These are phyloP conservation scores for Phyllotreta cruciferae DNA, from an alignment of 2,888 invertebrate species.

Conservation along the genomic window DNA sequence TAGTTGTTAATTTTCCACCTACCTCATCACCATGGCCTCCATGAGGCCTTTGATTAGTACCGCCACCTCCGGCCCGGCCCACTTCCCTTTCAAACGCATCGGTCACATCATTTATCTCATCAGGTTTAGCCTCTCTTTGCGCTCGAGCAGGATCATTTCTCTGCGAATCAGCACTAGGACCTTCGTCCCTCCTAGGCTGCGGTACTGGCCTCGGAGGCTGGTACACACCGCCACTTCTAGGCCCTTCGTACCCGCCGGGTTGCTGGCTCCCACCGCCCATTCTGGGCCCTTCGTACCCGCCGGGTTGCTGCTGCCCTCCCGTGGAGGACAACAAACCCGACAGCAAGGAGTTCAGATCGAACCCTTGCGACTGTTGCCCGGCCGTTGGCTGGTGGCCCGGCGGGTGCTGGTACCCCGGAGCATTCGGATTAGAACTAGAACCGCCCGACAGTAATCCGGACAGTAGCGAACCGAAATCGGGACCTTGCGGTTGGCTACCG, in stretches of 20 bases:
- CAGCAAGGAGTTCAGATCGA: conserved; percentile 32
- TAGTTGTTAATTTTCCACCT: background rate
- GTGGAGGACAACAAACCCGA: conserved; percentile 21
- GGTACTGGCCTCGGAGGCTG: conserved; percentile 13
- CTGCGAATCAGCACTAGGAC: background rate
- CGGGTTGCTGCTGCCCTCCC: conserved; percentile 17
- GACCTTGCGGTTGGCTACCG: conserved; percentile 24
- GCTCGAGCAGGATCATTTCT: background rate
- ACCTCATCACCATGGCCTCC: conserved; percentile 16
- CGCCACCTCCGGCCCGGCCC: conserved; percentile 21
- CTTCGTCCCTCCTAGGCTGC: background rate
- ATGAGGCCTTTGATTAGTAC: conserved; percentile 13
- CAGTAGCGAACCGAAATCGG: conserved; percentile 28
- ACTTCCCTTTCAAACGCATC: conserved; percentile 34
- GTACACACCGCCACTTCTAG: background rate
- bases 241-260: background rate
- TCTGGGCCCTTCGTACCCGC: background rate
- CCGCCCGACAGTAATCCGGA: conserved; percentile 36
- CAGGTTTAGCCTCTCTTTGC: conserved; percentile 11
- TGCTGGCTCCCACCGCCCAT: conserved; percentile 7
- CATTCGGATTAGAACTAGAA: conserved; percentile 27
- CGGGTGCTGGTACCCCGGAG: conserved; percentile 9
- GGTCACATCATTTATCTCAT: conserved; percentile 32
- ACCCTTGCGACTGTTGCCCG: conserved; percentile 27
- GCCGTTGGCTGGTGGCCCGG: background rate